Evolutionary conservation across 2,113 vertebrate genomes (phyloP), one percentile per base, ranked within the genome.

Genomic region (Neolamprologus hecqui): DNA sequence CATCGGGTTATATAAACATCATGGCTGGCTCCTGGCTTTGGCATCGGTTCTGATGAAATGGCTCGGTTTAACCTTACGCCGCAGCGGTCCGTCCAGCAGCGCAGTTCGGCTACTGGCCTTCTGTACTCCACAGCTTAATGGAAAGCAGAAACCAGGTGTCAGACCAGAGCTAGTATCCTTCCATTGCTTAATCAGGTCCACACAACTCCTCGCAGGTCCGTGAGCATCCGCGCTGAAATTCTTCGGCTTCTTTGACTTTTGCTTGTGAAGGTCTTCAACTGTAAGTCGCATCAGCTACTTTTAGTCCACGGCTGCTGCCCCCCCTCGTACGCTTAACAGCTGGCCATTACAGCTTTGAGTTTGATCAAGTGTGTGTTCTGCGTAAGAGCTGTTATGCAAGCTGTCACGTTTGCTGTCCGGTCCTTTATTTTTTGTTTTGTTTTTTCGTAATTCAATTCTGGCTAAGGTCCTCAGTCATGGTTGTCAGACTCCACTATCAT

Each of bases 1-100:
- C 95, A 96, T 96, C 90, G 91, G 95, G 95, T 95, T 96, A 95
- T 91, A 91, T 93, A 94, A 84, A 93, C 94, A 94, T 93, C 88
- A 92, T 94, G 92, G 88, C 89, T 83, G 86, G 84, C 89, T 92
- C 89, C 75, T 23, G 81, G 89, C 83, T 85, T 94, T 94, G 84
- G 92, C 94, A 93, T 94, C 89, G 77, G 93, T 83, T 92, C 90
- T 81, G 86, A 77, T 45, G 83, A 87, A 86, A 84, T 19, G 58
- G 81, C 87, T 86, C 49, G 54, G 60, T 70, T 79, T 51, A 23
- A 82, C 75, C 85, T 31, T 6, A 49, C 9, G 14, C 21, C 10
- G 26, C 77, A 26, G 15, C 53, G 60, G 68, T 82, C 88, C 28
- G 88, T 90, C 92, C 88, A 79, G 90, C 84, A 87, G 92, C 86